Percentiles rank a stretch among this genome's conserved stretches.
phyloP scores from a whole-genome alignment of 2,797 vertebrate species.

The Smutsia temminckii region DNA sequence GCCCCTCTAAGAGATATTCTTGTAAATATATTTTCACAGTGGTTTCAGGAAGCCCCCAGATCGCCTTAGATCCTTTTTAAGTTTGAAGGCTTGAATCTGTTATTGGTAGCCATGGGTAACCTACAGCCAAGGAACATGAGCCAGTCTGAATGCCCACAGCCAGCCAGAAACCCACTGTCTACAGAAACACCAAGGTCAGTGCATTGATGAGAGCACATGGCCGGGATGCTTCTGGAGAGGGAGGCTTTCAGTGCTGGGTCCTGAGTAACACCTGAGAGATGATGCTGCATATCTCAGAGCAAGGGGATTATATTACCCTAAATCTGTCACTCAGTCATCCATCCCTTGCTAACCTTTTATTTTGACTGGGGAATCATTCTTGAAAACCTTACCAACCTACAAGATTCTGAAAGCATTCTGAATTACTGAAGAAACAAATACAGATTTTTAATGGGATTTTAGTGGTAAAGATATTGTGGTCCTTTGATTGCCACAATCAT shows the following conservation, averaged over 20 bases:
- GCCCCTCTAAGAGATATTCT: neutral
- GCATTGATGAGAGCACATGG: neutral
- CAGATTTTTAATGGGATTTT: neutral
- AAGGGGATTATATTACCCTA: neutral
- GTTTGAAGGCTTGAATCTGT: neutral
- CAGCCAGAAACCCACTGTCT: neutral
- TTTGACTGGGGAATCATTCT: neutral
- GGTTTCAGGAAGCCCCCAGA: neutral
- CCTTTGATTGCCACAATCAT: neutral
- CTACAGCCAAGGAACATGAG: neutral
- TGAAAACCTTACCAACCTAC: neutral
- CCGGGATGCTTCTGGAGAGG: neutral
- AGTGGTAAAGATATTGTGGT: neutral
- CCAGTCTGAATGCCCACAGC: neutral
- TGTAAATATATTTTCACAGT: neutral
- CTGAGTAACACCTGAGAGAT: neutral
- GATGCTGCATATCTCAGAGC: neutral
- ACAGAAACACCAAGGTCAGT: neutral
- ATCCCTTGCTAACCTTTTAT: neutral
- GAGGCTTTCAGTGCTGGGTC: neutral
- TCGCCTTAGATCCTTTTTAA: neutral
- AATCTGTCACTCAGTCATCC: neutral
- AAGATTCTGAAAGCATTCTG: neutral
- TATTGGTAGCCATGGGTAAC: neutral
- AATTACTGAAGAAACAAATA: conserved; percentile 15